phyloP scores from a whole-genome alignment of 2,888 invertebrate species.

The Drosophila lutescens region DNA sequence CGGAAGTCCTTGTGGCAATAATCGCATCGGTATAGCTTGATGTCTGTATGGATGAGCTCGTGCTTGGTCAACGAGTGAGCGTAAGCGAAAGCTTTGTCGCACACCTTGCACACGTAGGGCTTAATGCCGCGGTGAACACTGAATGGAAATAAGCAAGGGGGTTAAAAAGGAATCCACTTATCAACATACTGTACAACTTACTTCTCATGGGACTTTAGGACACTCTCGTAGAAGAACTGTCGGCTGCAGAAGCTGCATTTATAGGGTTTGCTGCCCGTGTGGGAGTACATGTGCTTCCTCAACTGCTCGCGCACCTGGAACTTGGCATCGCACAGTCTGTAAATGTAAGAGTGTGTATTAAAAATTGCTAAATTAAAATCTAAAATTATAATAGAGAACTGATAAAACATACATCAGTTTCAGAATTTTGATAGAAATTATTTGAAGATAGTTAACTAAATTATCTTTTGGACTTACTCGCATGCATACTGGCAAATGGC shows the following conservation, averaged over 20 bases:
- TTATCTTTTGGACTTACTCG: constrained; percentile 77
- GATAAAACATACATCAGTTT: too few relatives aligned
- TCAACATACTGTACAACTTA: constrained; percentile 44
- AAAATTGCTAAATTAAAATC: too few relatives aligned
- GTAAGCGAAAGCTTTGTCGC: constrained; percentile 80
- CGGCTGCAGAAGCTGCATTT: constrained; percentile 81
- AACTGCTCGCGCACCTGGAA: constrained; percentile 81
- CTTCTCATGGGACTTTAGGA: constrained; percentile 81
- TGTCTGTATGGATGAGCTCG: constrained; percentile 81
- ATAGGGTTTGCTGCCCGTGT: constrained; percentile 80
- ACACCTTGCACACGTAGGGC: constrained; percentile 80
- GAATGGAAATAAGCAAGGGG: neutral
- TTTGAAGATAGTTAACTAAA: too few relatives aligned
- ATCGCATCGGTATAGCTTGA: constrained; percentile 80
- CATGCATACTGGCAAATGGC: constrained; percentile 74
- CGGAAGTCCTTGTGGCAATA: constrained; percentile 83
- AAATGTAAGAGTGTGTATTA: neutral
- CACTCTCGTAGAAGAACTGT: constrained; percentile 82
- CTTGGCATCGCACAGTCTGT: constrained; percentile 77
- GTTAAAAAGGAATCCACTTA: neutral
- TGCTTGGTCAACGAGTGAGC: constrained; percentile 81
- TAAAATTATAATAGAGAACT: too few relatives aligned
- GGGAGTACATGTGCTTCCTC: constrained; percentile 81
- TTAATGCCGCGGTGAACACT: constrained; percentile 81
- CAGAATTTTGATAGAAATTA: too few relatives aligned